These are phyloP conservation scores for Morelia viridis DNA, from an alignment of 2,797 vertebrate species.

Conservation along the genomic window DNA sequence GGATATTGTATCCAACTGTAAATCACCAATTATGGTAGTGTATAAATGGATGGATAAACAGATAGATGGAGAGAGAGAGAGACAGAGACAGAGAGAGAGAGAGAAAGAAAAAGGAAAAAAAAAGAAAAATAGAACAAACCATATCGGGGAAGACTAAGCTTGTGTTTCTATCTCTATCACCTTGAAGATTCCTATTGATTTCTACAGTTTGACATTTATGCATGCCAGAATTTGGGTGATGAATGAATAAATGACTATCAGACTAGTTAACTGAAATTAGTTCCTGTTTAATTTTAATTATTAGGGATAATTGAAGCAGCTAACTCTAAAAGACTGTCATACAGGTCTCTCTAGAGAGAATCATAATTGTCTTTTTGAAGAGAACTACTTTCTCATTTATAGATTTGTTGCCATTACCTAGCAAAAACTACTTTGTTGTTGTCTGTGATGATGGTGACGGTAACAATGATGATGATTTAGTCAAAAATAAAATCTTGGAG, in stretches of 20 bases:
- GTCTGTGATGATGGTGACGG: neutral
- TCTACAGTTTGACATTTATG: neutral
- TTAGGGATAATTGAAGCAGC: neutral
- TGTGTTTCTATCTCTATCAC: rapidly evolving
- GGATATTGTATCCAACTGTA: neutral
- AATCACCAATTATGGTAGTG: neutral
- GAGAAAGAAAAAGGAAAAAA: too few species aligned
- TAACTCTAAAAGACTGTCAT: neutral
- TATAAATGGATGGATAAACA: neutral
- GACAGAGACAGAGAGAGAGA: neutral
- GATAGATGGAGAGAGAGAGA: neutral
- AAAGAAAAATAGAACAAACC: neutral
- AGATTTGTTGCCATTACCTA: neutral
- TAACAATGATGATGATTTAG: neutral
- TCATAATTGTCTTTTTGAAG: neutral
- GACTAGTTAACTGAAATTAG: neutral
- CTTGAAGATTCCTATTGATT: neutral
- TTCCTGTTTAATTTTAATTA: constrained; percentile 1
- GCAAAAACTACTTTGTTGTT: neutral
- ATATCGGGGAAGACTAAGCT: neutral
- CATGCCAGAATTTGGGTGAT: neutral
- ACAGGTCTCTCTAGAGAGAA: neutral
- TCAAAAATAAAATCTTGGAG: neutral
- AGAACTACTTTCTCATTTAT: neutral
- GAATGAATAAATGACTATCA: neutral